Conservation (phyloP, 2,888 invertebrate genomes). For the Tetragonisca angustula region DNA sequence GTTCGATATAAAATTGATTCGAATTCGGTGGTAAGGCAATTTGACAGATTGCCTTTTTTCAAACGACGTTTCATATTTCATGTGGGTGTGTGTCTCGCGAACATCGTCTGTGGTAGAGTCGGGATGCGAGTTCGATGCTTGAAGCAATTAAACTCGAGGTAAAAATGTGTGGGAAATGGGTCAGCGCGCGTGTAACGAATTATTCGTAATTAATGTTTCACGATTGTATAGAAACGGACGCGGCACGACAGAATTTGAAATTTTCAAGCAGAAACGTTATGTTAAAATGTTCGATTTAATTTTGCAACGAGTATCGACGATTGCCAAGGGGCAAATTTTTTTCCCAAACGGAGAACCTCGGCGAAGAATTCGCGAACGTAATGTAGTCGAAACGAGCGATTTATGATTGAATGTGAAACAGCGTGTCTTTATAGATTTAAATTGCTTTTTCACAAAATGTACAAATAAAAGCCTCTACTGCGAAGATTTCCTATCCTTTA, state of each 20-base stretch:
- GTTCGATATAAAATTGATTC: slow-evolving; percentile 4
- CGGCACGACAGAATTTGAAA: not conserved
- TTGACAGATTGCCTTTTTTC: not conserved
- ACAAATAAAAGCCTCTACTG: no score
- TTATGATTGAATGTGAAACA: no score
- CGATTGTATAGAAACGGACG: not conserved
- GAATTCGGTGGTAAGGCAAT: not conserved
- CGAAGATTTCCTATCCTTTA: no score
- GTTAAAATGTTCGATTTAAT: not conserved
- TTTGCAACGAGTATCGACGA: not conserved
- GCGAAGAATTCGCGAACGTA: no score
- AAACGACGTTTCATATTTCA: not conserved
- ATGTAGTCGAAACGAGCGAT: no score
- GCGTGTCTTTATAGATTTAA: no score
- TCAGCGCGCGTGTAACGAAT: not conserved
- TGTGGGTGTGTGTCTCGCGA: not conserved
- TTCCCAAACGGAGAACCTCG: no score
- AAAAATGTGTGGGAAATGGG: not conserved
- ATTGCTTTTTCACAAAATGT: no score
- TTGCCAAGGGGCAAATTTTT: no score
- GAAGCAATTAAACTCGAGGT: not conserved
- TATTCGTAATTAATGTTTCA: not conserved
- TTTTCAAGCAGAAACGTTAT: not conserved
- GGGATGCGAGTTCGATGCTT: not conserved
- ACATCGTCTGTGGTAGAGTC: not conserved